Evolutionary conservation across 2,797 vertebrate species (phyloP).

Genomic region (Aselliscus stoliczkanus): DNA sequence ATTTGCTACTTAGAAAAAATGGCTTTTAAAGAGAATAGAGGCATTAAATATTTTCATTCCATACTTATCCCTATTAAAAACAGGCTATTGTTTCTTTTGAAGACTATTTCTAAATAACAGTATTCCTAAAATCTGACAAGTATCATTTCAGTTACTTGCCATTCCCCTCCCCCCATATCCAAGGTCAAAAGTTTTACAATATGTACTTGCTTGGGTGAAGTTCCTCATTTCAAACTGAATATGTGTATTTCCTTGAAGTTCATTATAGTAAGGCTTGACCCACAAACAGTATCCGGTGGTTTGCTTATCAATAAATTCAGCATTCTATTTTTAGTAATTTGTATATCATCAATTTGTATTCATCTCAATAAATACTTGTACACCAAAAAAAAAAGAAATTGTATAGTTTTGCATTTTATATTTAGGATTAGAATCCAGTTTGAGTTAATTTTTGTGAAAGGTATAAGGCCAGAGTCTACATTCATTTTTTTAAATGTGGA

Average conservation of each 20-base stretch:
- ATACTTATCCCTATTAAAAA: neutral
- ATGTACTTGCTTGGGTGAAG: neutral
- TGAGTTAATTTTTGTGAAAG: neutral
- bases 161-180: neutral
- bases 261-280: neutral
- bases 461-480: neutral
- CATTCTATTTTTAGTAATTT: constrained; percentile 63
- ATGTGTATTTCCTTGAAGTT: neutral
- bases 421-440: neutral
- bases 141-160: neutral
- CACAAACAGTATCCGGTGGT: constrained; percentile 35
- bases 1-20: neutral
- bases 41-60: neutral
- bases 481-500: neutral
- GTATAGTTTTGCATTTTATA: neutral
- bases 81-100: neutral
- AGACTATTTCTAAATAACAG: neutral
- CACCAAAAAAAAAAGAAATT: neutral
- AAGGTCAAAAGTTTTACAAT: neutral
- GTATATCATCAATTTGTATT: constrained; percentile 60
- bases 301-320: constrained; percentile 15
- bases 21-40: neutral
- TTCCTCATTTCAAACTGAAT: neutral
- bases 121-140: neutral
- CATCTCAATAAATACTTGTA: constrained; percentile 66